A percentile compares a stretch with the other conserved stretches of the same genome.
These are phyloP conservation scores for Pycnonotus jocosus DNA, from an alignment of 2,113 vertebrate species.

Conservation along the genomic window DNA sequence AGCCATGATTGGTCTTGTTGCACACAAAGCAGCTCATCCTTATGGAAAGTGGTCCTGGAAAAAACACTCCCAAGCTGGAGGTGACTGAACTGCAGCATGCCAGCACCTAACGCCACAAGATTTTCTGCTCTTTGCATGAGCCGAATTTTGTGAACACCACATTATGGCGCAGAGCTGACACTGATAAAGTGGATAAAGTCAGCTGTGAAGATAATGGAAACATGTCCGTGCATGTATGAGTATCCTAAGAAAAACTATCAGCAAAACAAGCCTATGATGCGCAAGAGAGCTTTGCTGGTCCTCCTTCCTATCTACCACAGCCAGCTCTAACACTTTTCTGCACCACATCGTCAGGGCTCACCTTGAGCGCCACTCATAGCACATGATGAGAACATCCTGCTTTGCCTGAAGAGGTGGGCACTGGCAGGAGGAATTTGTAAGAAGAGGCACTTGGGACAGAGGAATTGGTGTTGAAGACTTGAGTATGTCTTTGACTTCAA, in stretches of 20 bases:
- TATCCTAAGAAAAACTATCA: background rate
- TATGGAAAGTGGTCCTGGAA: background rate
- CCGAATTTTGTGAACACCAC: background rate
- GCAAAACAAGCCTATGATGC: background rate
- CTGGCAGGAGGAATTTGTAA: conserved; percentile 82
- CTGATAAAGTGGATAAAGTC: background rate
- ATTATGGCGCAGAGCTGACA: background rate
- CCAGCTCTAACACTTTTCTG: background rate
- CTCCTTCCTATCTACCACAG: background rate
- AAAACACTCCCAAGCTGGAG: background rate
- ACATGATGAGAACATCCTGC: conserved; percentile 83
- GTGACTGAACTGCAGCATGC: background rate
- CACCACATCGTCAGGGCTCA: background rate
- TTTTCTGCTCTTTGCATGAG: background rate
- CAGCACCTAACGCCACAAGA: background rate
- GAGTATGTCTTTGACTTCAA: conserved; percentile 79
- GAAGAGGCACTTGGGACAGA: conserved; percentile 75
- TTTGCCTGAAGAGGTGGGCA: conserved; percentile 78
- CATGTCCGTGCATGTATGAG: fast-evolving
- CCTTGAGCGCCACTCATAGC: conserved; percentile 79
- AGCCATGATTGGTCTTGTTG: background rate
- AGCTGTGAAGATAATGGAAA: background rate
- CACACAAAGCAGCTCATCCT: background rate
- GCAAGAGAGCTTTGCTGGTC: background rate
- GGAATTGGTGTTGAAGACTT: conserved; percentile 74